Evolutionary conservation across 92 coral and sea anemone species (phyloP), one percentile per base, ranked within the genome.

Genomic region (Meandrina meandrites): DNA sequence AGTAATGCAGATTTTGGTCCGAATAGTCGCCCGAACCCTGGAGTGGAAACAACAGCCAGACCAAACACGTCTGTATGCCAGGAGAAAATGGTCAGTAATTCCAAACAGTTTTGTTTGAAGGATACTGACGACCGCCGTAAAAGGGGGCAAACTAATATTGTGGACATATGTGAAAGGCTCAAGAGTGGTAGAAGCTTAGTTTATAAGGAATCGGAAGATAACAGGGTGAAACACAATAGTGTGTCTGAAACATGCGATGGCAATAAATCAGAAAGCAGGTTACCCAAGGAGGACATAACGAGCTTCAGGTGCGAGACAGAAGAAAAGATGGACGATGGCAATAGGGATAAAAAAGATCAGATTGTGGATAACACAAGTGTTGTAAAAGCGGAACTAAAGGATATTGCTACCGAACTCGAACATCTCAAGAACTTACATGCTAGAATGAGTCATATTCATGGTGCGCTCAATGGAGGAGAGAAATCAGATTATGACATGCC

Each of bases 351-450:
- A 60, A 10, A 60, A 60, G 13, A 48, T 48, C 62, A 60, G 9
- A 22, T 24, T 22, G 67, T 12, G 28, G 67, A 1, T 5, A 17
- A 24, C 67, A 21, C 27, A 60, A 60, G 67, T 60, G 17, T 60
- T 60, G 67, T 22, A 24, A 62, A 28, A 68, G 53, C 42, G 8
- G 73, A 80, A 60, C 12, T 8, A 62, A 80, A 36, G 34, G 62
- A 30, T 8, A 47, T 81, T 19, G 42, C 85, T 24, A 6, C 75
- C 17, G 76, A 48, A 19, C 83, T 57, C 60, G 53, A 81, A 47
- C 35, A 67, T 40, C 77, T 81, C 22, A 67, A 42, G 28, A 24
- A 81, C 2, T 28, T 81, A 11, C 86, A 82, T 71, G 45, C 47
- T 21, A 82, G 48, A 50, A 82, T 70, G 17, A 62, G 47, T 32